phyloP scores from a whole-genome alignment of 1,140 invertebrate species.

The Drosophila albomicans region DNA sequence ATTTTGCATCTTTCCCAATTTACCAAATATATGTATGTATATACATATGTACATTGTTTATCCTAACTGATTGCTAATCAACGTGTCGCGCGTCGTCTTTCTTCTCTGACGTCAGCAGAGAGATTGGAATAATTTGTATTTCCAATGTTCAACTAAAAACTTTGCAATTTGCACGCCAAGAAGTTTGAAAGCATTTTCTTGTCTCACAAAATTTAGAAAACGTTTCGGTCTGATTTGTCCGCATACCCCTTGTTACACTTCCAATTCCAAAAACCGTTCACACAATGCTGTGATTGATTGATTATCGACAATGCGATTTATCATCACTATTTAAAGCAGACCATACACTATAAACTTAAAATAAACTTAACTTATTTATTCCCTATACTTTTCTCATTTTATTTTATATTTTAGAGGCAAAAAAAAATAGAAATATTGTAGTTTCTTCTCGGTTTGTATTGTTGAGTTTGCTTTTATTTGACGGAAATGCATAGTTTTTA shows the following conservation, averaged over 20 bases:
- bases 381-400: neutral
- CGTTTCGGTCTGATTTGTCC: too few species aligned
- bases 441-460: slow-evolving; percentile 36
- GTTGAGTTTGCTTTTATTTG: slow-evolving; percentile 50
- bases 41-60: neutral
- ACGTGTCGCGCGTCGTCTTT: neutral
- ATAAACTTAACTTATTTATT: neutral
- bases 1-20: slow-evolving; percentile 12
- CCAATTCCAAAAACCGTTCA: neutral
- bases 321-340: neutral
- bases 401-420: neutral
- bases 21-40: neutral
- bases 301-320: neutral
- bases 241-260: neutral
- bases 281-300: neutral
- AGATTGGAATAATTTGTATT: slow-evolving; percentile 1
- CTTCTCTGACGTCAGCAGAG: slow-evolving; percentile 4
- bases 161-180: too few species aligned
- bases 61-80: slow-evolving; percentile 19
- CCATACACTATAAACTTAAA: neutral
- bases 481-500: slow-evolving; percentile 68
- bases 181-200: too few species aligned
- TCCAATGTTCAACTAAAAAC: too few species aligned
- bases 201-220: too few species aligned
- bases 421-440: neutral